These are phyloP conservation scores for Zootoca vivipara DNA, from an alignment of 2,113 vertebrate genomes.

Conservation along the genomic window DNA sequence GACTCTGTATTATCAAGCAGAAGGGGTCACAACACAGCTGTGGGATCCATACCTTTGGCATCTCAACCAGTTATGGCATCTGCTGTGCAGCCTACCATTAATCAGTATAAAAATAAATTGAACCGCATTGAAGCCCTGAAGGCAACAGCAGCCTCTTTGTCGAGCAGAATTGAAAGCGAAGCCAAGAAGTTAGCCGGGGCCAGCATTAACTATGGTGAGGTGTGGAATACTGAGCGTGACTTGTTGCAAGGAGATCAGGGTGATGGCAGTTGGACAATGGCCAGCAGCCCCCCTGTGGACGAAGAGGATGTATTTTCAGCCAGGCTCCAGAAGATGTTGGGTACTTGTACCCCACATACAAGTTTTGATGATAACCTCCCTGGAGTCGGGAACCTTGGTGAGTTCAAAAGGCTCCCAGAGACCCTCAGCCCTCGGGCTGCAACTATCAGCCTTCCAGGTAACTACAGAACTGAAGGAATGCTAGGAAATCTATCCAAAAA, in stretches of 20 bases:
- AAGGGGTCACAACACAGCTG: conserved; percentile 57
- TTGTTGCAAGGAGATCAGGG: conserved; percentile 60
- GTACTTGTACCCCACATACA: conserved; percentile 76
- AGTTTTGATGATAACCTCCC: conserved; percentile 82
- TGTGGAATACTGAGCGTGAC: conserved; percentile 70
- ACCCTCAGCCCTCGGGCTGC: conserved; percentile 67
- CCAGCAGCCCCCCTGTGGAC: conserved; percentile 80
- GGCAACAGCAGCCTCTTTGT: conserved; percentile 92
- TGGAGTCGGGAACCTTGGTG: conserved; percentile 81
- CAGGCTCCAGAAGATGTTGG: conserved; percentile 82
- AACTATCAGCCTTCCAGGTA: conserved; percentile 58
- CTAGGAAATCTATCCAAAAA: conserved; percentile 68
- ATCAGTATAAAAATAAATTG: conserved; percentile 79
- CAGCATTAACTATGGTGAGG: conserved; percentile 79
- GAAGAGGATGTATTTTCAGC: conserved; percentile 77
- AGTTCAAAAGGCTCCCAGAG: conserved; percentile 80
- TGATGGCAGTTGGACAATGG: conserved; percentile 73
- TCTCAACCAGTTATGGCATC: conserved; percentile 68
- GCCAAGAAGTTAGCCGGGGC: conserved; percentile 87
- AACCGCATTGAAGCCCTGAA: conserved; percentile 91
- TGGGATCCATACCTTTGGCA: conserved; percentile 55
- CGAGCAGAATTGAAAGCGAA: conserved; percentile 90
- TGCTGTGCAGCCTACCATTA: conserved; percentile 65
- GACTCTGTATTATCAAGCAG: conserved; percentile 61
- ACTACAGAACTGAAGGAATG: conserved; percentile 61